These are phyloP conservation scores for Coreoperca whiteheadi DNA, from an alignment of 2,113 vertebrate species.

Conservation along the genomic window DNA sequence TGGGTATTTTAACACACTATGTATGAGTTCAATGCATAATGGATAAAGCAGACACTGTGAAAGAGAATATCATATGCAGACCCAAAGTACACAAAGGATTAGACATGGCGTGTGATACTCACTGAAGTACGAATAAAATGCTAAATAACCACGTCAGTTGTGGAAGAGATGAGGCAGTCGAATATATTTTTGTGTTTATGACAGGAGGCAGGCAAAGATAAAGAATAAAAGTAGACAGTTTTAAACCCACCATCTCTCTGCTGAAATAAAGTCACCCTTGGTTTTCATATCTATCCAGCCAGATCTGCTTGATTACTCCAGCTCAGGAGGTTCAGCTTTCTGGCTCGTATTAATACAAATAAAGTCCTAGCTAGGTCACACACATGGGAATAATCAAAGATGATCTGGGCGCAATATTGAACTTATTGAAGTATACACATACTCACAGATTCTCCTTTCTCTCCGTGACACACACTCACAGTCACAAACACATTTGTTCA, in stretches of 20 bases:
- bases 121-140: slow-evolving; percentile 61
- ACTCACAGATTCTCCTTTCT: slow-evolving; percentile 26
- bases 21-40: slow-evolving; percentile 72
- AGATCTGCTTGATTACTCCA: slow-evolving; percentile 57
- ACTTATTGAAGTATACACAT: slow-evolving; percentile 46
- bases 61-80: slow-evolving; percentile 66
- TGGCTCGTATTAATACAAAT: slow-evolving; percentile 62
- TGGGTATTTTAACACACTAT: slow-evolving; percentile 54
- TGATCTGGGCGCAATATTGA: slow-evolving; percentile 56
- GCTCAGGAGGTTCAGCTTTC: slow-evolving; percentile 38
- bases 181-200: slow-evolving; percentile 23
- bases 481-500: slow-evolving; percentile 22
- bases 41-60: slow-evolving; percentile 70
- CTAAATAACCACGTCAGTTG: slow-evolving; percentile 51
- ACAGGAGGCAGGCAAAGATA: slow-evolving; percentile 20
- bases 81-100: slow-evolving; percentile 69
- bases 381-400: slow-evolving; percentile 76
- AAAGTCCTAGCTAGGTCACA: slow-evolving; percentile 54
- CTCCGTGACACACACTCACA: neutral
- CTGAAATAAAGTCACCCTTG: slow-evolving; percentile 34
- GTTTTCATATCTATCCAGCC: slow-evolving; percentile 26
- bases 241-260: neutral
- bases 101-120: slow-evolving; percentile 55
- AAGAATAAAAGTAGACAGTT: slow-evolving; percentile 17
- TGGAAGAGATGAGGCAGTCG: slow-evolving; percentile 9